phyloP scores from a whole-genome alignment of 2,888 invertebrate genomes.

The Nymphalis c-album region DNA sequence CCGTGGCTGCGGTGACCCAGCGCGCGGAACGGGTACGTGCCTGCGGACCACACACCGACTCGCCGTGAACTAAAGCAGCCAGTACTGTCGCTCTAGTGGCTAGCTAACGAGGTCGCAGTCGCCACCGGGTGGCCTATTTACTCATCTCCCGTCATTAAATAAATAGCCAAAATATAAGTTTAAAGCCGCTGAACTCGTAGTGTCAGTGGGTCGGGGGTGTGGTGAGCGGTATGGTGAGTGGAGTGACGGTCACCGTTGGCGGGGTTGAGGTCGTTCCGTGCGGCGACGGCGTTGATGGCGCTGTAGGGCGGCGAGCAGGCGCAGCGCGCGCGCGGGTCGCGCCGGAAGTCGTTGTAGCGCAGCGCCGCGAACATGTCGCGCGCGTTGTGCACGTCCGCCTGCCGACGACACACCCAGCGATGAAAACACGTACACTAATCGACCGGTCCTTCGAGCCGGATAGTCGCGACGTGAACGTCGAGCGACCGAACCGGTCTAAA shows the following conservation, averaged over 20 bases:
- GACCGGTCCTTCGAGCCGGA: neutral
- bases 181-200: too few species aligned
- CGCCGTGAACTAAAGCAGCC: too few species aligned
- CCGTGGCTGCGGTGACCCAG: constrained; percentile 86
- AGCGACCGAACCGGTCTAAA: too few species aligned
- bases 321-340: constrained; percentile 85
- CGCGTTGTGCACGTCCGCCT: constrained; percentile 79
- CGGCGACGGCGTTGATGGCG: constrained; percentile 86
- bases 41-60: constrained; percentile 43
- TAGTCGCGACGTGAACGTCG: neutral
- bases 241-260: constrained; percentile 75
- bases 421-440: too few species aligned
- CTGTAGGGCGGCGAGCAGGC: constrained; percentile 86
- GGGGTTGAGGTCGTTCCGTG: constrained; percentile 86
- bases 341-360: constrained; percentile 86
- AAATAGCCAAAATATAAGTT: too few species aligned
- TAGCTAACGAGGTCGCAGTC: too few species aligned
- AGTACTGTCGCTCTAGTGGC: too few species aligned
- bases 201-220: too few species aligned
- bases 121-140: too few species aligned
- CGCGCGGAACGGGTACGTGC: constrained; percentile 85
- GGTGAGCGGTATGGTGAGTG: too few species aligned
- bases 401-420: constrained; percentile 41
- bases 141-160: neutral
- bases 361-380: constrained; percentile 81